Conservation (phyloP, 2,797 vertebrate genomes). For the Chaetodon trifasciatus region DNA sequence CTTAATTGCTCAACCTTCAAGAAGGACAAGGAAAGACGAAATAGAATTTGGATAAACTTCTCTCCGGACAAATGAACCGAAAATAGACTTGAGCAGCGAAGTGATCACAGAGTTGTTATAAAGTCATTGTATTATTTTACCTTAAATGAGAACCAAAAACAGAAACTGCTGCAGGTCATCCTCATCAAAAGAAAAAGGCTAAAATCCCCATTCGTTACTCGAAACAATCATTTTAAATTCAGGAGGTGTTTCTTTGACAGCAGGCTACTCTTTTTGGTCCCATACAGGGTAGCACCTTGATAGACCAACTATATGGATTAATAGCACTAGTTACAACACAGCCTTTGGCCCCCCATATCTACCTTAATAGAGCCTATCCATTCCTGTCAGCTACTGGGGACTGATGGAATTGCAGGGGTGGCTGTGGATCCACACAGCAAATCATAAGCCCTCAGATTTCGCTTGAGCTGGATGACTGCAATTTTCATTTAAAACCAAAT, state of each 20-base stretch:
- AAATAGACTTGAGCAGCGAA: not conserved
- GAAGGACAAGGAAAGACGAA: slow-evolving; percentile 26
- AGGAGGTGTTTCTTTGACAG: slow-evolving; percentile 66
- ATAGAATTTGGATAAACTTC: slow-evolving; percentile 12
- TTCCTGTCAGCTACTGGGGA: slow-evolving; percentile 88
- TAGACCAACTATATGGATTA: slow-evolving; percentile 88
- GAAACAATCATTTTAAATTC: slow-evolving; percentile 69
- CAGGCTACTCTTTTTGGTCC: slow-evolving; percentile 73
- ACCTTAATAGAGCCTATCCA: slow-evolving; percentile 88
- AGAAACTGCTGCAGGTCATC: slow-evolving; percentile 5
- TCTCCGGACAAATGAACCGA: not conserved
- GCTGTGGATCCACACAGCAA: slow-evolving; percentile 80
- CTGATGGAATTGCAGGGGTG: slow-evolving; percentile 85
- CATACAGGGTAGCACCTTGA: slow-evolving; percentile 77
- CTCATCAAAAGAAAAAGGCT: not conserved
- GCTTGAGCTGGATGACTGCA: slow-evolving; percentile 71
- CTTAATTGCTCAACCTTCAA: slow-evolving; percentile 43
- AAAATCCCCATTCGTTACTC: slow-evolving; percentile 43
- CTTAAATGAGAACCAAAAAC: slow-evolving; percentile 27
- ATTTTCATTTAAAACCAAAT: slow-evolving; percentile 81
- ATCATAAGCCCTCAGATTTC: slow-evolving; percentile 77
- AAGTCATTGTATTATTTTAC: slow-evolving; percentile 6
- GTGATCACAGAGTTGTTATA: not conserved
- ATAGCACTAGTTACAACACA: slow-evolving; percentile 87
- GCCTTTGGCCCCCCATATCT: slow-evolving; percentile 83